A percentile compares a stretch with the other conserved stretches of the same genome.
Conservation (phyloP, 1,140 invertebrate genomes). For the Hylyphantes graminicola region DNA sequence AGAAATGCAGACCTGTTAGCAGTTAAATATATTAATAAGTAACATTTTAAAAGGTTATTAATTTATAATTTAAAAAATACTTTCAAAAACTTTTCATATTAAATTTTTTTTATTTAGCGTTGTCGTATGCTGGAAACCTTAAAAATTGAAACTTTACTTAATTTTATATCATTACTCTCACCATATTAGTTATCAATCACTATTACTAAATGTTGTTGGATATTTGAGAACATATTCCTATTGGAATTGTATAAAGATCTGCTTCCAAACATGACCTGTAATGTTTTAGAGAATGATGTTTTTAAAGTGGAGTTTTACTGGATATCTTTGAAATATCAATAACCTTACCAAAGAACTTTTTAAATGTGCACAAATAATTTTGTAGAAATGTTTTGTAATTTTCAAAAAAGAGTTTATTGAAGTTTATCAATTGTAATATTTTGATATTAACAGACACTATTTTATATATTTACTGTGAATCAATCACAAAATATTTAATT, state of each 20-base stretch:
- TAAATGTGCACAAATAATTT: conserved; percentile 8
- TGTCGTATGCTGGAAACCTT: neutral
- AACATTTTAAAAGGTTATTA: no score
- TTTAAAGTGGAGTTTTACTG: conserved; percentile 33
- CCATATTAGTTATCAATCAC: no score
- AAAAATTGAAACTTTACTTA: neutral
- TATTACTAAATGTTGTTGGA: no score
- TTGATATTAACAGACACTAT: conserved; percentile 12
- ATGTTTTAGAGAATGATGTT: conserved; percentile 29
- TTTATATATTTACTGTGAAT: no score
- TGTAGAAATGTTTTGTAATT: conserved; percentile 21
- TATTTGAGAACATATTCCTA: no score
- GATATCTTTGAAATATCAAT: neutral
- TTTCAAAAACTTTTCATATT: neutral
- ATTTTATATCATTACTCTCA: neutral
- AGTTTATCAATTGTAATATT: conserved; percentile 18
- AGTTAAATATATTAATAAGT: no score
- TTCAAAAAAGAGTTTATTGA: neutral
- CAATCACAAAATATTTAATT: conserved; percentile 2
- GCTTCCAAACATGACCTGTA: neutral
- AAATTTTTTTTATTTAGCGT: neutral
- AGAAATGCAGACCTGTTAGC: no score
- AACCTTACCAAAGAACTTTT: conserved; percentile 17
- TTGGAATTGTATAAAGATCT: no score
- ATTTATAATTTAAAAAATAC: no score